Percentiles rank a stretch among this genome's conserved stretches.
These are phyloP conservation scores for Plebejus melissa DNA, from an alignment of 2,888 invertebrate genomes.

Conservation along the genomic window DNA sequence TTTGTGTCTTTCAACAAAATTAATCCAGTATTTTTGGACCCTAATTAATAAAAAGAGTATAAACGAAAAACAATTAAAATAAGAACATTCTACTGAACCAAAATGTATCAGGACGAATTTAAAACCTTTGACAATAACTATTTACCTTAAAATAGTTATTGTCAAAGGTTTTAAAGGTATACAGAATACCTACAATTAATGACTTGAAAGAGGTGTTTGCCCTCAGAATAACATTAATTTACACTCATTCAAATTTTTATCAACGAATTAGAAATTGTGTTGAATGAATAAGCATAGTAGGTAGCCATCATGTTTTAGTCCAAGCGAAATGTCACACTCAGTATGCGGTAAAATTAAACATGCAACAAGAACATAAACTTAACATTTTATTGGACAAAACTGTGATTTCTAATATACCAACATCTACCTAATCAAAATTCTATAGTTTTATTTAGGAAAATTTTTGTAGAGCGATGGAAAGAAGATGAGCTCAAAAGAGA, in stretches of 20 bases:
- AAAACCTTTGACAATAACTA: no score
- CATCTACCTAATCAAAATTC: not conserved
- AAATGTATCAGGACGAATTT: no score
- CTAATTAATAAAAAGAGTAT: no score
- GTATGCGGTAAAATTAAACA: conserved; percentile 21
- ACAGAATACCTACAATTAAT: no score
- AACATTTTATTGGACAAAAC: conserved; percentile 2
- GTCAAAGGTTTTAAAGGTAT: no score
- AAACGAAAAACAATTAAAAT: no score
- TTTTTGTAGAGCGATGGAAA: not conserved
- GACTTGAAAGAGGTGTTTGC: no score
- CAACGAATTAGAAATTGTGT: not conserved
- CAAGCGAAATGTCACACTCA: conserved; percentile 6
- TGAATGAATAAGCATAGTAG: not conserved
- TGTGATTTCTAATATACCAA: conserved; percentile 1
- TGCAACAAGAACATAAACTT: conserved; percentile 23
- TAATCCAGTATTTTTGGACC: no score
- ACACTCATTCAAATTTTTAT: not conserved
- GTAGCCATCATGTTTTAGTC: not conserved
- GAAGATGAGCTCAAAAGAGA: not conserved
- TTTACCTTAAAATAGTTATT: no score
- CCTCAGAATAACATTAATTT: not conserved
- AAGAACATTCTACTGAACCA: no score
- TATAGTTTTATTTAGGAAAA: not conserved
- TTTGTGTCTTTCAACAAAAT: no score